Conservation (phyloP, 2,888 invertebrate species). For the Maniola hyperantus region DNA sequence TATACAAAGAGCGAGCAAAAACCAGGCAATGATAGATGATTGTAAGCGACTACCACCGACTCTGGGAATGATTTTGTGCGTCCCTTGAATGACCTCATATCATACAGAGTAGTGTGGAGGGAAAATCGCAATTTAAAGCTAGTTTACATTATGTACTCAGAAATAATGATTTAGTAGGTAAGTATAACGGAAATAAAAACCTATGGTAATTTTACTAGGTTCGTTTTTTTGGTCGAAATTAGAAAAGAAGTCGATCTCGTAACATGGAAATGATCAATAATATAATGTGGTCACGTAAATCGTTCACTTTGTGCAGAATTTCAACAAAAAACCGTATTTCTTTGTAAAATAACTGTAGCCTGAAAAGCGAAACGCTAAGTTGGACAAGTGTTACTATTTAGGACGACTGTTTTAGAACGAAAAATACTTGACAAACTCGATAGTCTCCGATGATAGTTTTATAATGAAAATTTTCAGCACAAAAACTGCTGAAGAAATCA, state of each 20-base stretch:
- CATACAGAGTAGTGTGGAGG: too few relatives aligned
- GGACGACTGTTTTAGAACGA: neutral
- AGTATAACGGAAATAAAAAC: neutral
- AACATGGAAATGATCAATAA: constrained; percentile 14
- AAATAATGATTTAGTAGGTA: neutral
- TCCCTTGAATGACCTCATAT: too few relatives aligned
- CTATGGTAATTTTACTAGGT: neutral
- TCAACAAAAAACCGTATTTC: constrained; percentile 3
- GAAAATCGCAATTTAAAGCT: too few relatives aligned
- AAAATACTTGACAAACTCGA: neutral
- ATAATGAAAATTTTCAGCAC: neutral
- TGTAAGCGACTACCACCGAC: too few relatives aligned
- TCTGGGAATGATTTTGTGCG: too few relatives aligned
- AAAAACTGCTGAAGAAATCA: neutral
- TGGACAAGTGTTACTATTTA: neutral
- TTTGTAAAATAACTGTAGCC: constrained; percentile 19
- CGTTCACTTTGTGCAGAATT: constrained; percentile 10
- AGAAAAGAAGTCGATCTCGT: constrained; percentile 3
- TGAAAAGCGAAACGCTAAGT: constrained; percentile 7
- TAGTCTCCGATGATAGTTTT: neutral
- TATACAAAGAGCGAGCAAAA: too few relatives aligned
- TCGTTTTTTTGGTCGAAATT: neutral
- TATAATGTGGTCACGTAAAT: constrained; percentile 19
- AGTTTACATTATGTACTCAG: neutral
- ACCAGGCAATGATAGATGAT: too few relatives aligned